Evolutionary conservation across 1,140 invertebrate species (phyloP), one percentile per base, ranked within the genome.

Genomic region (Tetragonula clypearis): DNA sequence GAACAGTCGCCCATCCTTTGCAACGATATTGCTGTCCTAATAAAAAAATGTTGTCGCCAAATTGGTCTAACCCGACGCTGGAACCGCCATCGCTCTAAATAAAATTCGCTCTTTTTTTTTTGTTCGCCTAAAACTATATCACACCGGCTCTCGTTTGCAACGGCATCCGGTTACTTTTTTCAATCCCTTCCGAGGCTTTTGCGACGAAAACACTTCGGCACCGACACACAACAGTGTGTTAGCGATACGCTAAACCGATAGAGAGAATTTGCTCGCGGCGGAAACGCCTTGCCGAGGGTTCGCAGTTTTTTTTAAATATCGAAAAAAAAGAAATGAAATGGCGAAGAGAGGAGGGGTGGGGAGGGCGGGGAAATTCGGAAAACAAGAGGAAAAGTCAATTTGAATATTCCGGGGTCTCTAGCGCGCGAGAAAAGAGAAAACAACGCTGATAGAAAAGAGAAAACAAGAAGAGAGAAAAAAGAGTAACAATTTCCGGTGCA

Each of bases 191-290:
- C 17, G 15, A 53, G n/a, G 56, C 41, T 55, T 79, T 69, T 30
- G 30, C 12, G 62, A 5, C 26, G 41, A 49, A 19, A 69, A 68
- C 21, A 49, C 65, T 79, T 69, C 9, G 6, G 4, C 19, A 8
- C n/a, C 65, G 49, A 30, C 30, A 30, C 30, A 68, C 62, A 79
- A 66, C 6, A 41, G 62, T 53, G 77, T 55, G 65, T 56, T 69
- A n/a, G 66, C n/a, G 49, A 30, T 68, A n/a, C 62, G 3, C 53
- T 55, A 69, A 79, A 69, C 35, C 49, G 49, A 68, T 79, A 53
- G 6, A 68, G 77, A 26, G 17, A 30, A 35, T 26, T 56, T 53
- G 26, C 12, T 55, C 26, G 49, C 21, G 17, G 3, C 12, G 49
- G 26, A 66, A 79, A 21, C 41, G 75, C 30, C 49, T 79, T 17